phyloP scores from a whole-genome alignment of 2,888 invertebrate species.

The Magallana nippona region DNA sequence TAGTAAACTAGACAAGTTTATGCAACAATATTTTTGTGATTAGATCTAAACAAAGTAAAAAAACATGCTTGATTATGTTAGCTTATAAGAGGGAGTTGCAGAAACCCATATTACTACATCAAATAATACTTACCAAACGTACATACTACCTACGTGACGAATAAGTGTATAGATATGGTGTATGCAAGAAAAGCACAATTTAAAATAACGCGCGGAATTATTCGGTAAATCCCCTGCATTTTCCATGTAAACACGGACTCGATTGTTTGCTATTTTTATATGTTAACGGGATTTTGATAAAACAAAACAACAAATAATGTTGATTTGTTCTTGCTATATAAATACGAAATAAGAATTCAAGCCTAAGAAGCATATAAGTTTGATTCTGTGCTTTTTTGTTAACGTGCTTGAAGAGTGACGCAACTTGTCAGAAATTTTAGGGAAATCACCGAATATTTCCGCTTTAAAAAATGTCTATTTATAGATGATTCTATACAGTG shows the following conservation, averaged over 20 bases:
- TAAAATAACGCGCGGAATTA: constrained; percentile 25
- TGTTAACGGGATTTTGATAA: neutral
- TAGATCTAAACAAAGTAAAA: too few species aligned
- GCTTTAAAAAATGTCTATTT: neutral
- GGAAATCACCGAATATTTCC: constrained; percentile 6
- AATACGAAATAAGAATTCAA: neutral
- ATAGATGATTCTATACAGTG: too few species aligned
- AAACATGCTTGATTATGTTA: too few species aligned
- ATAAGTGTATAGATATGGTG: neutral
- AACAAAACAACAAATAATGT: neutral
- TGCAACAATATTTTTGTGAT: too few species aligned
- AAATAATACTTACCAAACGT: neutral
- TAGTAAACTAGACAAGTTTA: too few species aligned
- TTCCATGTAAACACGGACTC: neutral
- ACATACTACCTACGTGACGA: neutral
- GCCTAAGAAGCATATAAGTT: neutral
- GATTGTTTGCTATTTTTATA: neutral
- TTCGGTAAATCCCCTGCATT: neutral
- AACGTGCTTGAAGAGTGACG: neutral
- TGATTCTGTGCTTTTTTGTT: neutral
- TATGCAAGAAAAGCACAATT: neutral
- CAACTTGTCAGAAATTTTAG: neutral
- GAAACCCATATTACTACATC: neutral
- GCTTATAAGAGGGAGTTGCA: too few species aligned
- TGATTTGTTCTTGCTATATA: neutral